Evolutionary conservation across 2,113 vertebrate species (phyloP), one percentile per base, ranked within the genome.

Genomic region (Pollimyrus isidori): DNA sequence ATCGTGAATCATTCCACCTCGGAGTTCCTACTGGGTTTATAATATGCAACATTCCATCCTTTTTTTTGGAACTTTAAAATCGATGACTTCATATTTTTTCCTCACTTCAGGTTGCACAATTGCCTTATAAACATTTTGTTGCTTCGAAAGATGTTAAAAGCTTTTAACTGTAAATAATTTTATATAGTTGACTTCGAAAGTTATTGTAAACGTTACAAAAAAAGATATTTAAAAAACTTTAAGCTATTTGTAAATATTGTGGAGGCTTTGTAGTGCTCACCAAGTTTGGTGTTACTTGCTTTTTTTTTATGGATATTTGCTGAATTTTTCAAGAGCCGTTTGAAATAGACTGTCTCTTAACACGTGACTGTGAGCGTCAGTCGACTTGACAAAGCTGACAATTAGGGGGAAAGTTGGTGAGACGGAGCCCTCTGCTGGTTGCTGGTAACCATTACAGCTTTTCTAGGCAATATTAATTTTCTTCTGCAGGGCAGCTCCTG

Each of bases 41-140:
- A 90, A 92, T 92, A 95, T 96, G 96, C 93, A 94, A 99, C 98
- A 99, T 99, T 99, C 98, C 98, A 96, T 95, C 95, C 92, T 95
- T 94, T 94, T 94, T 96, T 92, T 97, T 35, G 35, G 96, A 95
- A 95, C 97, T 95, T 92, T 91, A 86, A 92, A 86, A 69, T 23
- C 11, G 85, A 76, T 83, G 65, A 82, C 19, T 80, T 88, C 53
- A 4, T 92, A 88, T 89, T 88, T 94, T 93, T 92, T 94, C 93
- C 93, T 94, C 48, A 53, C 87, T 95, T 95, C 95, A 92, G 92
- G 94, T 95, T 96, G 95, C 96, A 96, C 95, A 96, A 95, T 95
- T 94, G 97, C 96, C 95, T 97, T 96, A 96, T 93, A 91, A 92
- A 92, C 89, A 91, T 92, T 88, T 93, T 92, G 92, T 92, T 94